Evolutionary conservation across 2,797 vertebrate species (phyloP), one percentile per base, ranked within the genome.

Genomic region (Anguilla pacifica): DNA sequence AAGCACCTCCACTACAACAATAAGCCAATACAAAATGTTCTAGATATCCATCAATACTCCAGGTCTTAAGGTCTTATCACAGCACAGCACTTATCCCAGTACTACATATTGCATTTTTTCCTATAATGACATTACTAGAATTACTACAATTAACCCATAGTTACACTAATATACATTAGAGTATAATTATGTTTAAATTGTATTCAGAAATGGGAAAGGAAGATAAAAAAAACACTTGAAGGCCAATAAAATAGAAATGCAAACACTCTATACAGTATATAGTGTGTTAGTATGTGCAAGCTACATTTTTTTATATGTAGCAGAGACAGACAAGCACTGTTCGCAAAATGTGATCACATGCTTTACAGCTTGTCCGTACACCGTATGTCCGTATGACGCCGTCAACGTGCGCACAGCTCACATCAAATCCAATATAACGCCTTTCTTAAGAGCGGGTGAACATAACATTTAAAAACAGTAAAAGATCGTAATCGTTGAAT

Each of bases 381-480:
- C 88, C 89, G 85, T 89, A 85, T 10, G 53, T 35, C 57, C 13
- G 43, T 46, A 46, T 46, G 35, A 87, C 64, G 74, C 83, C 87
- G 28, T 59, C 61, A 87, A 83, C 90, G 89, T 87, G 85, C 89
- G 89, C 90, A 85, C 25, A 28, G 84, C 89, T 92, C 90, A 89
- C 87, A 86, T 81, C 91, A 93, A 90, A 92, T 93, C 13, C 15
- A 57, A 13, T 89, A 72, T 90, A 88, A 89, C 64, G 77, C 88
- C 87, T 92, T 87, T 82, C 85, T 79, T 89, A 59, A 22, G 49
- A 39, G 46, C 0, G 10, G 19, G 89, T 92, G 89, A 91, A 88
- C 64, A 86, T 87, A 90, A 88, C 91, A 84, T 87, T 88, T 85
- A 87, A 91, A 91, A 92, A 93, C 28, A 2, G 92, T 87, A 88